Base-by-base conservation (phyloP, 2,888 invertebrate genomes). In the Plagodis pulveraria region DNA sequence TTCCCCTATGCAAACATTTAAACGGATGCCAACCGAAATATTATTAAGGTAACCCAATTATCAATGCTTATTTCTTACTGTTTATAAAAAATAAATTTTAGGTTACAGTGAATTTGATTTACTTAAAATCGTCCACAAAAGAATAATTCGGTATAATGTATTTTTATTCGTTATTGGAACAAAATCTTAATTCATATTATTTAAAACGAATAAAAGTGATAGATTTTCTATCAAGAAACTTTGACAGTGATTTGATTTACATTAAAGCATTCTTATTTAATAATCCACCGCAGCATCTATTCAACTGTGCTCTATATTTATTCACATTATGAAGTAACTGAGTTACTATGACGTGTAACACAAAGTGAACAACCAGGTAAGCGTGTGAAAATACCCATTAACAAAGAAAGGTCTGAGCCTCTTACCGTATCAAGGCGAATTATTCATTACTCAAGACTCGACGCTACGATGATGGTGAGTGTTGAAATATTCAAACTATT, bases 401-500 rank as follows among this genome's bases (percentile, higher is more conserved):
- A 56, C 65, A 68, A 66, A 65, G 65, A 65, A 59, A 61, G 58
- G 56, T 56, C 56, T 65, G 64, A 73, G 70, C 69, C 63, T 67
- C 70, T 70, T 70, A 67, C 50, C 56, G 62, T 43, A 61, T 58
- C 65, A 56, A 66, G 59, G 66, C 70, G 61, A 65, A 71, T 76
- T 68, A 72, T 70, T 72, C 64, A 74, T 73, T 73, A 70, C 72
- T 59, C 63, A 65, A 52, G 56, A 43, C 50, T 65, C 65, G 56
- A 66, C 65, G 62, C 67, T 65, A 63, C 56, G 52, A 49, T 58
- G 9, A 40, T 10, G 10, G 40, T 10, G 40, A 40, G 58, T 55
- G 61, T 62, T 73, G 62, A 71, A 73, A 73, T 70, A 71, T 73
- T 72, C 58, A 71, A 56, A 56, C 56, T 65, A 66, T 74, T 68